phyloP scores from a whole-genome alignment of 2,888 invertebrate species.

The Drosophila basisetae region DNA sequence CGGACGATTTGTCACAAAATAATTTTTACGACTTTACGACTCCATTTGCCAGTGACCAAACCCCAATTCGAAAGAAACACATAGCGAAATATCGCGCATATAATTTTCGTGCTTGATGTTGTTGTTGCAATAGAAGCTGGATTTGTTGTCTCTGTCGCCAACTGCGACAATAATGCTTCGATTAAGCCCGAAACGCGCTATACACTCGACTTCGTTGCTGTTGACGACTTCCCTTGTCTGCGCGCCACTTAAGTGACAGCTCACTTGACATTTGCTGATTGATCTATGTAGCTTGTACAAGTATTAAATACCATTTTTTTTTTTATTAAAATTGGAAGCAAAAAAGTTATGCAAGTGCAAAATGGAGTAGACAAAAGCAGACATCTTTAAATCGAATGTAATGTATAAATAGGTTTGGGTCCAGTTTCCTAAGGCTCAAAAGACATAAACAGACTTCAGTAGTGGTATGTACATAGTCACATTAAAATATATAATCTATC shows the following conservation, averaged over 20 bases:
- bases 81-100: conserved; percentile 42
- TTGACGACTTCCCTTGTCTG: conserved; percentile 34
- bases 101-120: conserved; percentile 48
- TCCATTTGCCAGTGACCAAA: conserved; percentile 70
- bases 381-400: not conserved
- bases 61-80: conserved; percentile 28
- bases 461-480: not conserved
- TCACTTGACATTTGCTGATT: conserved; percentile 5
- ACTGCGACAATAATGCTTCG: conserved; percentile 64
- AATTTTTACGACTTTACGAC: conserved; percentile 85
- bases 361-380: not conserved
- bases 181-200: conserved; percentile 54
- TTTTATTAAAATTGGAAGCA: not conserved
- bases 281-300: not conserved
- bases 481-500: not conserved
- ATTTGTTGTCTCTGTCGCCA: conserved; percentile 49
- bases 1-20: conserved; percentile 85
- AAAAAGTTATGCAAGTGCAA: no score
- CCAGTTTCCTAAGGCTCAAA: not conserved
- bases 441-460: not conserved
- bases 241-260: conserved; percentile 26
- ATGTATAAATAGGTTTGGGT: not conserved
- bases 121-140: conserved; percentile 12
- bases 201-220: conserved; percentile 37
- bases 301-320: not conserved